Conservation (phyloP, 2,888 invertebrate species). For the Drosophila neotestacea region DNA sequence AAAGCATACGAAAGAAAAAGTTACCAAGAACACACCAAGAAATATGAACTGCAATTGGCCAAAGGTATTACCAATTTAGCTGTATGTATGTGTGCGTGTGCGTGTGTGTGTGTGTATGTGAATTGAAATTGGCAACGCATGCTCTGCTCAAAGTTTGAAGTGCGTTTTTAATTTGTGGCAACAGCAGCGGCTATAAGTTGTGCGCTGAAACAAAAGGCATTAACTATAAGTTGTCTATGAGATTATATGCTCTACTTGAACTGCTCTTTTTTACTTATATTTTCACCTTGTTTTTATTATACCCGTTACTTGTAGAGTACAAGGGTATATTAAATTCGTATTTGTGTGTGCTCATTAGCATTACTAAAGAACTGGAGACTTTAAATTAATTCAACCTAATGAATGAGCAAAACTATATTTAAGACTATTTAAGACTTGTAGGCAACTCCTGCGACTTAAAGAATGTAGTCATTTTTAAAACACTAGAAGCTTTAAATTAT, state of each 20-base stretch:
- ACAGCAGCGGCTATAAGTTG: conserved; percentile 39
- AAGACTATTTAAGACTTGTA: no score
- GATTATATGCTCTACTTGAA: conserved; percentile 16
- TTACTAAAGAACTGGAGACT: no score
- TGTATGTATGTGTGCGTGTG: conserved; percentile 9
- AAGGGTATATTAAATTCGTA: no score
- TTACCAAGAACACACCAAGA: conserved; percentile 69
- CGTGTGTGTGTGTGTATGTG: conserved; percentile 33
- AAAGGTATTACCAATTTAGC: conserved; percentile 47
- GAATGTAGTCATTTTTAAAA: no score
- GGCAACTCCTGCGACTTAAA: no score
- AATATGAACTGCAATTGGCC: conserved; percentile 78
- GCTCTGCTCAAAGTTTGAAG: conserved; percentile 61
- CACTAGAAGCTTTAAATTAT: no score
- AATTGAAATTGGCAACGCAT: conserved; percentile 62
- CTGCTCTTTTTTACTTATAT: not conserved
- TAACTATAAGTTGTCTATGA: conserved; percentile 49
- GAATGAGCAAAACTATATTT: no score
- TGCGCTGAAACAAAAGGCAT: conserved; percentile 23
- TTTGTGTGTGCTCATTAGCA: no score
- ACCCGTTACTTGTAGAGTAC: no score
- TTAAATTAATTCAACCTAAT: no score
- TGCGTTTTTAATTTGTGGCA: conserved; percentile 74
- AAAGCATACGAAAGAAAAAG: conserved; percentile 65
- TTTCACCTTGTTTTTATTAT: no score